phyloP scores from a whole-genome alignment of 30 jellyfish, hydroid and myxozoan genomes.

The Morbakka virulenta region DNA sequence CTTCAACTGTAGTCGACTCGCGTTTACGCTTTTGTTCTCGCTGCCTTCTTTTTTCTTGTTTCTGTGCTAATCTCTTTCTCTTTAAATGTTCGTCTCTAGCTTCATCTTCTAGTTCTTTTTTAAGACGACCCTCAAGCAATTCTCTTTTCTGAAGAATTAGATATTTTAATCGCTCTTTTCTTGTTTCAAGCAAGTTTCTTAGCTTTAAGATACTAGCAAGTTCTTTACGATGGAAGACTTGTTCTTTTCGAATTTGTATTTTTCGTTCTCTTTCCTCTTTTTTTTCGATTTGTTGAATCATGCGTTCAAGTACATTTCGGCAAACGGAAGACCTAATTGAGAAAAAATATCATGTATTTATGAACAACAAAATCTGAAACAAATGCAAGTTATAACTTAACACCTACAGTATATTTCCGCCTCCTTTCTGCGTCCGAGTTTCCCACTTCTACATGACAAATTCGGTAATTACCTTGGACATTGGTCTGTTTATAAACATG shows the following conservation, averaged over 20 bases:
- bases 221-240: constrained; percentile 2
- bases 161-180: constrained; percentile 55
- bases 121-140: constrained; percentile 45
- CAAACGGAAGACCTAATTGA: constrained; percentile 11
- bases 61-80: not conserved
- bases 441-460: too few species aligned
- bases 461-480: too few species aligned
- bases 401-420: too few species aligned
- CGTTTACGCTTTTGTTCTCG: constrained; percentile 38
- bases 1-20: constrained; percentile 9
- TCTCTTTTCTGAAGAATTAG: constrained; percentile 56
- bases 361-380: not conserved
- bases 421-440: too few species aligned
- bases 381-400: too few species aligned
- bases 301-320: constrained; percentile 15
- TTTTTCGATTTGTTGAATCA: constrained; percentile 36
- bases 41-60: constrained; percentile 15
- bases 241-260: not conserved
- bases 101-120: constrained; percentile 58
- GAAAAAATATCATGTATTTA: too few species aligned
- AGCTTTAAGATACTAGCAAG: constrained; percentile 18
- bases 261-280: constrained; percentile 34
- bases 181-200: constrained; percentile 35
- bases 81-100: not conserved
- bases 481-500: too few species aligned